Percentiles rank a stretch among this genome's conserved stretches.
phyloP scores from a whole-genome alignment of 2,113 vertebrate genomes.

The Hylia prasina region DNA sequence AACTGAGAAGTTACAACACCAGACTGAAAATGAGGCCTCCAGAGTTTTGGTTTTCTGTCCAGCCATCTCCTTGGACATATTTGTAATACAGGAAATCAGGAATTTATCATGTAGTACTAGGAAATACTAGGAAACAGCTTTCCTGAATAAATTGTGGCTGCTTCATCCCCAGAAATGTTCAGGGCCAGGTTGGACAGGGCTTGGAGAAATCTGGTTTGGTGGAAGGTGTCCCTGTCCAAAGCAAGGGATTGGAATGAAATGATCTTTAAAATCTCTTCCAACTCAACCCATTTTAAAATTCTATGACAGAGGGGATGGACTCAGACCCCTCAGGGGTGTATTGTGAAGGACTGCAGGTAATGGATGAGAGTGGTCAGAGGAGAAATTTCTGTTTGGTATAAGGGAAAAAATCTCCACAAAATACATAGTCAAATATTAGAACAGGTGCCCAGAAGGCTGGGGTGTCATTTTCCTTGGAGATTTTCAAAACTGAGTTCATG shows the following conservation, averaged over 20 bases:
- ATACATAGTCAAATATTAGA: background rate
- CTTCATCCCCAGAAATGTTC: background rate
- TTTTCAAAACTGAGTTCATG: background rate
- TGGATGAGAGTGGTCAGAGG: background rate
- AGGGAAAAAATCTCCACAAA: background rate
- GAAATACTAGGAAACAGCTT: background rate
- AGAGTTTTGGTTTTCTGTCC: background rate
- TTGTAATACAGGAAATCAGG: background rate
- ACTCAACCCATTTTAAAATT: background rate
- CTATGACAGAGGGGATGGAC: background rate
- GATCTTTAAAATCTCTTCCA: background rate
- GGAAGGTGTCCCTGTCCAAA: background rate
- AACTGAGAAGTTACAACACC: background rate
- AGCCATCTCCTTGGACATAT: background rate
- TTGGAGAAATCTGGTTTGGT: background rate
- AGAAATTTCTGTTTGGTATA: background rate
- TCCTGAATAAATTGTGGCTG: background rate
- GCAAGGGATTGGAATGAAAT: background rate
- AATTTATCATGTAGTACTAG: background rate
- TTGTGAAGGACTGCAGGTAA: background rate
- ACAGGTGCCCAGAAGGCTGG: fast-evolving
- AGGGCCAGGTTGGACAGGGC: background rate
- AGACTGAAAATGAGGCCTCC: background rate
- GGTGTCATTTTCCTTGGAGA: background rate
- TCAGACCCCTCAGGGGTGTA: fast-evolving